These are phyloP conservation scores for Phaethornis superciliosus DNA, from an alignment of 2,113 vertebrate species.

Conservation along the genomic window DNA sequence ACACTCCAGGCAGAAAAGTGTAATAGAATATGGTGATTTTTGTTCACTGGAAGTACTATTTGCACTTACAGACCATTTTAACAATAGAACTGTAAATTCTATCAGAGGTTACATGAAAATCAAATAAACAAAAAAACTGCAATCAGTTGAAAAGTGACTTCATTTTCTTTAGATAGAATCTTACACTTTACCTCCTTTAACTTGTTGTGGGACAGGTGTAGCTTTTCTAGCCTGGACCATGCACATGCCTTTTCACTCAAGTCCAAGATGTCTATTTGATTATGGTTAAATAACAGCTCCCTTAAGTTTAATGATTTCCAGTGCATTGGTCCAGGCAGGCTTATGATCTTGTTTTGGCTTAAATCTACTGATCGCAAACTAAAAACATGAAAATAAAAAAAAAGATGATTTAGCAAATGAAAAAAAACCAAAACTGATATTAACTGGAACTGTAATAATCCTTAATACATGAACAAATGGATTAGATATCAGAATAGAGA, in stretches of 20 bases:
- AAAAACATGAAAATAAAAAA: not conserved
- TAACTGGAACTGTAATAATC: not conserved
- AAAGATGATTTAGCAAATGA: not conserved
- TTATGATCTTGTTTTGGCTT: slow-evolving; percentile 84
- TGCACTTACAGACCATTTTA: not conserved
- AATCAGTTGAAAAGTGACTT: not conserved
- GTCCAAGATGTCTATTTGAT: slow-evolving; percentile 85
- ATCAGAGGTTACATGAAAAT: not conserved
- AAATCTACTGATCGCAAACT: slow-evolving; percentile 92
- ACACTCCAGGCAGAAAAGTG: not conserved
- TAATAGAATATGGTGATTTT: not conserved
- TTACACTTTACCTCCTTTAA: slow-evolving; percentile 85
- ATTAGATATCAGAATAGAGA: not conserved
- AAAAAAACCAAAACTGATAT: not conserved
- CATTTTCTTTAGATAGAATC: not conserved
- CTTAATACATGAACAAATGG: not conserved
- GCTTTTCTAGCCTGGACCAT: slow-evolving; percentile 92
- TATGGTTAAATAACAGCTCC: slow-evolving; percentile 91
- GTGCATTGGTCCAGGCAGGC: slow-evolving; percentile 80
- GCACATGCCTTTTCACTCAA: slow-evolving; percentile 82
- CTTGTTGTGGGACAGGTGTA: slow-evolving; percentile 89
- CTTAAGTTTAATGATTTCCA: slow-evolving; percentile 90
- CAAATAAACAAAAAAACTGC: not conserved
- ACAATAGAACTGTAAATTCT: not conserved
- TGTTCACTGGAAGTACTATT: not conserved